Conservation (phyloP, 2,888 invertebrate genomes). For the Lasioglossum oenotherae region DNA sequence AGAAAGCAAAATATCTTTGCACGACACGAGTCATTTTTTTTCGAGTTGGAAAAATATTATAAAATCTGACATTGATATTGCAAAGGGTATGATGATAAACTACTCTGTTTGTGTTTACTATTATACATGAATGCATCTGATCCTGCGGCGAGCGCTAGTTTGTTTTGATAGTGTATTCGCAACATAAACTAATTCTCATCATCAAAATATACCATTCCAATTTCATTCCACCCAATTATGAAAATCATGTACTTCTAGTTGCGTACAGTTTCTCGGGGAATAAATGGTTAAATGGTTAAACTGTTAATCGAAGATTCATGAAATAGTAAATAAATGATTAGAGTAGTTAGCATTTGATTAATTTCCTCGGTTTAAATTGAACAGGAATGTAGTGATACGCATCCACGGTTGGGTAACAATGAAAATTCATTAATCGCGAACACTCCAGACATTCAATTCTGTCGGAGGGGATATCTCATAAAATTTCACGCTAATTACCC, state of each 20-base stretch:
- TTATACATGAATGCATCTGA: not conserved
- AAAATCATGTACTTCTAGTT: too few species aligned
- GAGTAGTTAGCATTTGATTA: not conserved
- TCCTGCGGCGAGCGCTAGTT: not conserved
- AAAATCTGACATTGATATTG: not conserved
- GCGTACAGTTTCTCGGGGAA: too few species aligned
- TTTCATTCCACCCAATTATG: not conserved
- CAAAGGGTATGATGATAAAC: not conserved
- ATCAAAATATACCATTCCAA: not conserved
- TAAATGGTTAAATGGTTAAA: too few species aligned
- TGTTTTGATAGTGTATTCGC: not conserved
- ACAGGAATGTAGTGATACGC: not conserved
- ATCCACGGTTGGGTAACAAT: not conserved
- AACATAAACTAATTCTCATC: not conserved
- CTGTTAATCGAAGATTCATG: not conserved
- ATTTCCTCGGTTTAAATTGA: not conserved
- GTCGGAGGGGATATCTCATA: not conserved
- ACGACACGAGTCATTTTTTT: not conserved
- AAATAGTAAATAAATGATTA: not conserved
- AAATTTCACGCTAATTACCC: constrained; percentile 39
- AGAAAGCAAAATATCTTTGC: too few species aligned
- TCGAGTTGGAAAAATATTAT: not conserved
- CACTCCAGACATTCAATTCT: not conserved
- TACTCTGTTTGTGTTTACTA: not conserved
- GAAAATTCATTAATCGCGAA: constrained; percentile 16